Evolutionary conservation across 2,797 vertebrate genomes (phyloP).

Genomic region (Macropus fuliginosus): DNA sequence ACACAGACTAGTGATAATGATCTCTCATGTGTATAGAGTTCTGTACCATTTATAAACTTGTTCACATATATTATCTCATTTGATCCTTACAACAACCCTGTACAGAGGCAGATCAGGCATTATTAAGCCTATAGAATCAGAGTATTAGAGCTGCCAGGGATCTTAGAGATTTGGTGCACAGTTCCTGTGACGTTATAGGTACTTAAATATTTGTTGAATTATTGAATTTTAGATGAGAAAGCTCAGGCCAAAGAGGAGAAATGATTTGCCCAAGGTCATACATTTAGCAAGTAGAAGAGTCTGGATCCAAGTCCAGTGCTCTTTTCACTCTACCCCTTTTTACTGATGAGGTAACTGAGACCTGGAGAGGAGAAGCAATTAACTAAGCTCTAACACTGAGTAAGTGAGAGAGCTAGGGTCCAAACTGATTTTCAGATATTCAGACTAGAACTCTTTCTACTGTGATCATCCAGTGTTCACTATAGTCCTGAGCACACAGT

Average conservation of each 20-base stretch:
- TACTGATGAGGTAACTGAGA: background rate
- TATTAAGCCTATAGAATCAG: background rate
- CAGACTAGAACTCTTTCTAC: background rate
- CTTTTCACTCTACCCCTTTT: background rate
- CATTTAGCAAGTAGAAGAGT: background rate
- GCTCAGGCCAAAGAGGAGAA: background rate
- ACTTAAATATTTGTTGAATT: background rate
- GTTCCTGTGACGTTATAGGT: background rate
- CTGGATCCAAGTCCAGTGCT: background rate
- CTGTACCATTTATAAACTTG: background rate
- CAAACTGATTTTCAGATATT: background rate
- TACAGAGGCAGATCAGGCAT: background rate
- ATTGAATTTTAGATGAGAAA: background rate
- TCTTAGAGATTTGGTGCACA: background rate
- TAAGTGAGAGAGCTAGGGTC: background rate
- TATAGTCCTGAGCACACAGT: background rate
- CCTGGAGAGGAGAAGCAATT: background rate
- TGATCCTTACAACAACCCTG: background rate
- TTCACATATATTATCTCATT: background rate
- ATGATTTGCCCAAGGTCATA: background rate
- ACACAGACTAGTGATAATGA: background rate
- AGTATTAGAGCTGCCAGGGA: background rate
- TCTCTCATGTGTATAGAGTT: background rate
- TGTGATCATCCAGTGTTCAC: background rate
- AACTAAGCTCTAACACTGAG: background rate